Evolutionary conservation across 2,113 vertebrate genomes (phyloP).

Genomic region (Gnathonemus longibarbis): DNA sequence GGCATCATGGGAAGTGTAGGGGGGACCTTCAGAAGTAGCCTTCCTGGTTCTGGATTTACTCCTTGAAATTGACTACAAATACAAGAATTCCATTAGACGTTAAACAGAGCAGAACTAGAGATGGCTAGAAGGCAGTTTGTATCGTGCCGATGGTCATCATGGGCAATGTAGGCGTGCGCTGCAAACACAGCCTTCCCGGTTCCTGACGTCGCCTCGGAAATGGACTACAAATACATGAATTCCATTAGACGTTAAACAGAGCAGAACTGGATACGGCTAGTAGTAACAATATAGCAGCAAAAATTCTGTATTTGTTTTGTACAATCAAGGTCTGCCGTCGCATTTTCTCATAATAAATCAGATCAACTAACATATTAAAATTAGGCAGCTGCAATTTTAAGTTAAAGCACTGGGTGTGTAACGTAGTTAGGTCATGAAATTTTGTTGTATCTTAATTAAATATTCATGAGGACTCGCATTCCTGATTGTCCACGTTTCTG

Average conservation of each 20-base stretch:
- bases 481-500: neutral
- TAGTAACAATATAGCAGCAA: conserved; percentile 52
- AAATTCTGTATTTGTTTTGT: conserved; percentile 50
- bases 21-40: neutral
- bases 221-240: conserved; percentile 56
- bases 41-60: neutral
- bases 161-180: conserved; percentile 55
- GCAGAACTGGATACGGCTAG: conserved; percentile 43
- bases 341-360: neutral
- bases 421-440: neutral
- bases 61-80: conserved; percentile 49
- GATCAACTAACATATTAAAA: neutral
- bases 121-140: conserved; percentile 38
- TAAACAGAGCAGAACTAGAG: conserved; percentile 39
- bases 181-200: too few relatives aligned
- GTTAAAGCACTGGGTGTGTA: neutral
- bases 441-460: neutral
- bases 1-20: conserved; percentile 61
- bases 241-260: conserved; percentile 36
- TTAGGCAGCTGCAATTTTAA: neutral
- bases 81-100: conserved; percentile 42
- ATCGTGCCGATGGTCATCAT: conserved; percentile 27
- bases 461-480: neutral
- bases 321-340: neutral
- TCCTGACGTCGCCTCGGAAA: neutral